phyloP scores from a whole-genome alignment of 2,888 invertebrate genomes.

The Schizaphis graminum region DNA sequence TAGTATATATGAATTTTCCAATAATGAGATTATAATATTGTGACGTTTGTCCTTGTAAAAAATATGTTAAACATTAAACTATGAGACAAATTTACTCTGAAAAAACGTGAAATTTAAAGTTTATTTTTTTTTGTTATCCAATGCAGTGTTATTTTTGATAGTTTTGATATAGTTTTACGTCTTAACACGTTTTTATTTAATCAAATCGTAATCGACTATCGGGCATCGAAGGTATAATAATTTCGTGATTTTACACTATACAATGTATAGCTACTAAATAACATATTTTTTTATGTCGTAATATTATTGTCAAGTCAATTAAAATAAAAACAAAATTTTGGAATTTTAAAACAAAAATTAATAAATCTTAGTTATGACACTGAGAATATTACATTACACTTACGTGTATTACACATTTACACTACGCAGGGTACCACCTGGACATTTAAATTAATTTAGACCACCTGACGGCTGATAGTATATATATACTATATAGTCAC shows the following conservation, averaged over 20 bases:
- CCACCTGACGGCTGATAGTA: background rate
- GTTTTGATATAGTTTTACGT: background rate
- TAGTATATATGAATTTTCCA: background rate
- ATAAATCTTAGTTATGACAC: background rate
- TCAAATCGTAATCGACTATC: background rate
- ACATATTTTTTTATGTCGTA: background rate
- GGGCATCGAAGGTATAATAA: background rate
- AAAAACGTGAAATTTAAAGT: background rate
- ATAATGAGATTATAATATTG: slow-evolving; percentile 30
- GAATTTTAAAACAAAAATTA: background rate
- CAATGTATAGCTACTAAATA: background rate
- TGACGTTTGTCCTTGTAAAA: slow-evolving; percentile 26
- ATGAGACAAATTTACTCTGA: background rate
- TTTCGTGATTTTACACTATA: background rate
- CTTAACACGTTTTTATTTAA: background rate
- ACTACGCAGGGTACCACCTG: background rate
- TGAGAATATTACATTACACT: background rate
- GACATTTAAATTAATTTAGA: background rate
- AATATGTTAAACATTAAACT: slow-evolving; percentile 34
- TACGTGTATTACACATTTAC: background rate
- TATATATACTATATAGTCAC: background rate
- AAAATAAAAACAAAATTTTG: background rate
- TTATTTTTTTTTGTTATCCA: background rate
- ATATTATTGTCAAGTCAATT: background rate
- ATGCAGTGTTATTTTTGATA: background rate